Percentiles rank a stretch among this genome's conserved stretches.
These are phyloP conservation scores for Probosciger aterrimus DNA, from an alignment of 2,113 vertebrate genomes.

Conservation along the genomic window DNA sequence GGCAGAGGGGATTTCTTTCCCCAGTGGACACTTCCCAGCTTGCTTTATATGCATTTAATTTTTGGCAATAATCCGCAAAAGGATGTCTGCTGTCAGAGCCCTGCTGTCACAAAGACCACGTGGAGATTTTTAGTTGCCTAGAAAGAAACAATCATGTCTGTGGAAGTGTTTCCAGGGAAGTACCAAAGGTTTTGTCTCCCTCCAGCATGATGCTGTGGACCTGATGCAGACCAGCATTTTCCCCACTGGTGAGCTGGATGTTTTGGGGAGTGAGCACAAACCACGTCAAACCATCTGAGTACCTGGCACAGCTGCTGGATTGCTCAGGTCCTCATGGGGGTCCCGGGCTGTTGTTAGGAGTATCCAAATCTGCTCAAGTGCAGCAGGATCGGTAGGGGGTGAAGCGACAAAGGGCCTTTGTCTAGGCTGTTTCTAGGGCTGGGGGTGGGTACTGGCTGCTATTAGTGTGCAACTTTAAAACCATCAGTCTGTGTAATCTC, in stretches of 20 bases:
- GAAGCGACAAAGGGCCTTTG: neutral
- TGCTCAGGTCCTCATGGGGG: neutral
- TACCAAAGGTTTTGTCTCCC: neutral
- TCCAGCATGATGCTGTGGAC: neutral
- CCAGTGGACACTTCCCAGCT: neutral
- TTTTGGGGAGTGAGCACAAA: neutral
- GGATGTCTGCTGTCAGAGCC: neutral
- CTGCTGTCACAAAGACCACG: neutral
- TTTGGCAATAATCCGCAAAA: neutral
- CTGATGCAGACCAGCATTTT: neutral
- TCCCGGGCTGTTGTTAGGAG: neutral
- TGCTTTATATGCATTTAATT: neutral
- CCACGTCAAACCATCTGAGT: neutral
- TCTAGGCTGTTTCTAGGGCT: neutral
- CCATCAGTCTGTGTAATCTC: neutral
- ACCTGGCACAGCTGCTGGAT: rapidly evolving
- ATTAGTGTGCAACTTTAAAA: neutral
- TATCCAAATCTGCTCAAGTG: neutral
- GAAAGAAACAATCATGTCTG: neutral
- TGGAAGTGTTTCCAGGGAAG: neutral
- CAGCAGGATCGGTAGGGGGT: neutral
- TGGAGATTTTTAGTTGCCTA: neutral
- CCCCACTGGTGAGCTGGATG: rapidly evolving
- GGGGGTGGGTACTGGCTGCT: rapidly evolving
- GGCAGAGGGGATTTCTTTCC: neutral